phyloP scores from a whole-genome alignment of 2,888 invertebrate species.

The Sicus ferrugineus region DNA sequence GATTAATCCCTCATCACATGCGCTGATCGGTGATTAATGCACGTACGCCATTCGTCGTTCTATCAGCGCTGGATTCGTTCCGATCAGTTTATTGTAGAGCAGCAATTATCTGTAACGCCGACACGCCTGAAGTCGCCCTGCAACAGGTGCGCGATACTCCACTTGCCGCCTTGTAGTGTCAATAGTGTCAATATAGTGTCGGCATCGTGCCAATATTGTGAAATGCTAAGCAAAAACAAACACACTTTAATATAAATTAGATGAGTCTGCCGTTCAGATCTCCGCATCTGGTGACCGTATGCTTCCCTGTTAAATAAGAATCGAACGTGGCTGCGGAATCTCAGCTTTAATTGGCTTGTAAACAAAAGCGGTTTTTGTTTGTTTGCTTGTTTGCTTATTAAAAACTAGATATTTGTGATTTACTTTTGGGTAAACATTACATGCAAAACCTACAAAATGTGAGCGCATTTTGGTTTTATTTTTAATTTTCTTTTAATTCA shows the following conservation, averaged over 20 bases:
- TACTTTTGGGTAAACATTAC: too few relatives aligned
- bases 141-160: neutral
- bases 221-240: constrained; percentile 26
- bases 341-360: constrained; percentile 19
- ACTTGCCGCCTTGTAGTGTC: too few relatives aligned
- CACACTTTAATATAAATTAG: constrained; percentile 27
- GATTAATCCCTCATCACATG: neutral
- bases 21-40: neutral
- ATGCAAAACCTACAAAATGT: too few relatives aligned
- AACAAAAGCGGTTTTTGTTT: neutral
- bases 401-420: neutral
- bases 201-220: constrained; percentile 23
- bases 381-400: neutral
- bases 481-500: too few relatives aligned
- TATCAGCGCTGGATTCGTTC: neutral
- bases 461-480: too few relatives aligned
- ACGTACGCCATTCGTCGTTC: neutral
- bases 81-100: neutral
- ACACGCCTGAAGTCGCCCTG: neutral
- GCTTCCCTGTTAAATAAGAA: neutral
- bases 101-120: neutral
- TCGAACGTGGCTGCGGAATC: neutral
- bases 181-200: too few relatives aligned
- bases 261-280: neutral
- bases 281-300: neutral